Conservation (phyloP, 2,888 invertebrate genomes). For the Athrips mouffetella region DNA sequence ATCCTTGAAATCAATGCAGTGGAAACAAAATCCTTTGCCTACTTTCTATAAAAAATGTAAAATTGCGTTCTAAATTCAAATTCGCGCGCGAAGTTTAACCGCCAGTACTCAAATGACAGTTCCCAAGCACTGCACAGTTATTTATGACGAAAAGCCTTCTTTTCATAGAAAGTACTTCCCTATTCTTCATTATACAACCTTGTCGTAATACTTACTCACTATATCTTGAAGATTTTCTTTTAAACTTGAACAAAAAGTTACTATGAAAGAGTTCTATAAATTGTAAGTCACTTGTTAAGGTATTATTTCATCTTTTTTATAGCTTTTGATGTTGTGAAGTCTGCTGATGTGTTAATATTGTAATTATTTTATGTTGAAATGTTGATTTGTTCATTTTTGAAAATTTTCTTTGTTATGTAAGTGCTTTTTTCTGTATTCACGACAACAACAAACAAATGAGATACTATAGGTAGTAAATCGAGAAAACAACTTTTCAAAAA, state of each 20-base stretch:
- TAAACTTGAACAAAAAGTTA: slow-evolving; percentile 19
- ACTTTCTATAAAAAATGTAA: background rate
- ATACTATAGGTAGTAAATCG: too few species aligned
- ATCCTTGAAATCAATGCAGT: background rate
- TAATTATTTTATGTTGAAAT: background rate
- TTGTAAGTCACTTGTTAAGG: background rate
- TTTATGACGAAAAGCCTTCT: slow-evolving; percentile 35
- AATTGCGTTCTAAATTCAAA: slow-evolving; percentile 13
- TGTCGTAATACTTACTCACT: slow-evolving; percentile 42
- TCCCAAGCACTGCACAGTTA: slow-evolving; percentile 27
- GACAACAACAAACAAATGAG: background rate
- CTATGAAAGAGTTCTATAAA: slow-evolving; percentile 38
- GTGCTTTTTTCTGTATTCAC: background rate
- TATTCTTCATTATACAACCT: slow-evolving; percentile 51
- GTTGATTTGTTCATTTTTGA: too few species aligned
- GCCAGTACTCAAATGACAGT: slow-evolving; percentile 34
- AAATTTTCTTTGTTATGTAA: background rate
- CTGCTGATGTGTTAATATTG: background rate
- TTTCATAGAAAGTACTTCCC: slow-evolving; percentile 42
- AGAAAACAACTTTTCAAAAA: too few species aligned
- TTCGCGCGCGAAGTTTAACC: slow-evolving; percentile 21
- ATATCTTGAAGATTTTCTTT: slow-evolving; percentile 34
- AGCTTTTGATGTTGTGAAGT: background rate
- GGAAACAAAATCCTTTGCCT: too few species aligned
- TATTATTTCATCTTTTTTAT: slow-evolving; percentile 12